These are phyloP conservation scores for Sesia bembeciformis DNA, from an alignment of 2,888 invertebrate species.

Conservation along the genomic window DNA sequence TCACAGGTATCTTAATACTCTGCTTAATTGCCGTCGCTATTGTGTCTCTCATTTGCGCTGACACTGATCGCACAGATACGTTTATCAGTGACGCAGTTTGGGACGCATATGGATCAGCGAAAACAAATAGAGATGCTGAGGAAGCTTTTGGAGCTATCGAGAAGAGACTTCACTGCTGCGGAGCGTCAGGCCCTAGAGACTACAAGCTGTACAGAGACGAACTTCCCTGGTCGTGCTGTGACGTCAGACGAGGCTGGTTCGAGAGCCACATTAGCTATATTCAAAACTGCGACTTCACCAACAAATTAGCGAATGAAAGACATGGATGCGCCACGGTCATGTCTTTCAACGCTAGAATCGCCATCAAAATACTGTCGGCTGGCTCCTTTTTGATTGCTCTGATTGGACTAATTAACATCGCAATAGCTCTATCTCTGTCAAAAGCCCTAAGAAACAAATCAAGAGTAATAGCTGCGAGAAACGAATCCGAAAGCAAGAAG, in stretches of 20 bases:
- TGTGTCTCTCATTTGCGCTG: constrained; percentile 47
- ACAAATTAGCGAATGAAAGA: constrained; percentile 57
- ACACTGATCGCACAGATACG: constrained; percentile 39
- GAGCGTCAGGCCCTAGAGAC: constrained; percentile 52
- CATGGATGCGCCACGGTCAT: constrained; percentile 55
- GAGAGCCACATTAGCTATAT: constrained; percentile 36
- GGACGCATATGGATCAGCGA: constrained; percentile 51
- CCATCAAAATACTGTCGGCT: constrained; percentile 41
- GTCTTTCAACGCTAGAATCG: constrained; percentile 44
- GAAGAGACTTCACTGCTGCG: constrained; percentile 56
- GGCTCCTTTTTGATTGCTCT: constrained; percentile 39
- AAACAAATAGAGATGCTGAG: constrained; percentile 32
- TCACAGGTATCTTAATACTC: constrained; percentile 32
- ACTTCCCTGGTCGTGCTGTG: constrained; percentile 59
- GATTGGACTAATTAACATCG: constrained; percentile 35
- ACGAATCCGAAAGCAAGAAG: constrained; percentile 56
- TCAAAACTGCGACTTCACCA: constrained; percentile 53
- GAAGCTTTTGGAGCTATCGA: constrained; percentile 41
- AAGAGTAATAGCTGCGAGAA: constrained; percentile 24
- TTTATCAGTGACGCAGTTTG: constrained; percentile 57
- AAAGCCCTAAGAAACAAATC: constrained; percentile 32
- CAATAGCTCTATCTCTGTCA: constrained; percentile 30
- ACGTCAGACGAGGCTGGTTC: constrained; percentile 49
- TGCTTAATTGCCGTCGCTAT: constrained; percentile 32
- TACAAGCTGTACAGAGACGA: constrained; percentile 51